A percentile compares a stretch with the other conserved stretches of the same genome.
Conservation (phyloP, 2,888 invertebrate genomes). For the Acronicta psi region DNA sequence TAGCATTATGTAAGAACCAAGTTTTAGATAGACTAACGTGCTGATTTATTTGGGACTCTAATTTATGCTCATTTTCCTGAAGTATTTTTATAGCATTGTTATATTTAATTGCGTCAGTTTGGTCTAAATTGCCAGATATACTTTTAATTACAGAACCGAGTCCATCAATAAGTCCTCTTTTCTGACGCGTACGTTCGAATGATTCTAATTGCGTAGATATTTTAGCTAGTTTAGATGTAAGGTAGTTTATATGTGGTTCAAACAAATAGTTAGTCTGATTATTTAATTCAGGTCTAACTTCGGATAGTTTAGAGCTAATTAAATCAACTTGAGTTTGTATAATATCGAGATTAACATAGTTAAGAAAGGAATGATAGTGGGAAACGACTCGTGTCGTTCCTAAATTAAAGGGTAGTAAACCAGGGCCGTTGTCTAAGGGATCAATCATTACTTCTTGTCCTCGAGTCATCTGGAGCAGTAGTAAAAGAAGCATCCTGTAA, state of each 20-base stretch:
- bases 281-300: slow-evolving; percentile 3
- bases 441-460: slow-evolving; percentile 32
- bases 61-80: background rate
- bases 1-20: background rate
- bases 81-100: background rate
- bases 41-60: background rate
- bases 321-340: background rate
- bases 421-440: slow-evolving; percentile 30
- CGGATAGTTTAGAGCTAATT: background rate
- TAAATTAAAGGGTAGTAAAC: slow-evolving; percentile 46
- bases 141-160: background rate
- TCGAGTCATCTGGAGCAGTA: slow-evolving; percentile 10
- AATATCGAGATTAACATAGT: background rate
- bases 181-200: slow-evolving; percentile 3
- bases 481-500: slow-evolving; percentile 17
- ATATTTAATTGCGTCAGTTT: background rate
- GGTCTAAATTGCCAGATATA: background rate
- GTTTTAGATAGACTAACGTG: background rate
- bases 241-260: slow-evolving; percentile 8
- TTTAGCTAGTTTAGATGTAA: slow-evolving; percentile 4
- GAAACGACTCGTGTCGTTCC: slow-evolving; percentile 41
- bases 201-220: background rate
- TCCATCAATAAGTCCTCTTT: slow-evolving; percentile 1
- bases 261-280: slow-evolving; percentile 8
- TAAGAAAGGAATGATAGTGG: slow-evolving; percentile 47